Base-by-base conservation (phyloP, 2,797 vertebrate genomes). In the Diceros bicornis region DNA sequence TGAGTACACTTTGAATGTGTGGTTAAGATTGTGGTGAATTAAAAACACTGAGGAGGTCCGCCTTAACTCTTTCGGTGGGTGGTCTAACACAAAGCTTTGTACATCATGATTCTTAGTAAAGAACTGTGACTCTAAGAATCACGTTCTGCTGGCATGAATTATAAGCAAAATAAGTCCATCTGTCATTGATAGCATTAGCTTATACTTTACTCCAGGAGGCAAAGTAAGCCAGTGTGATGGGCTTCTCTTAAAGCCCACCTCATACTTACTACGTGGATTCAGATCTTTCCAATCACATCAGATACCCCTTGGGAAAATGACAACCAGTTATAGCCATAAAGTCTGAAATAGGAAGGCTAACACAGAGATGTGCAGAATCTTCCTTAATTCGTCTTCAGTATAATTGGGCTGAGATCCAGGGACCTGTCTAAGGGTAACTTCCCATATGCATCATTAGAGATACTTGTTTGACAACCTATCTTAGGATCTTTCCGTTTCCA, bases 271-370 rank as follows among this genome's bases (percentile, higher is more conserved):
- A 68, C 50, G 79, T 71, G 34, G 14, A 62, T 92, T 96, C 59
- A 95, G 64, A 62, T 71, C 74, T 96, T 95, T 77, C 71, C 29
- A 86, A 18, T 91, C 78, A 97, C 94, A 74, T 87, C 75, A 92
- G 94, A 8, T 69, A 71, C 20, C 21, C n/a, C 29, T 91, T 82
- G 50, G 61, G 47, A 96, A 69, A 8, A 32, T 96, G 84, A 66
- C 82, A 74, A 68, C 20, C 34, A 95, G 61, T 89, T 89, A 50
- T 27, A 78, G 17, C 61, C 25, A 75, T 74, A 66, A 91, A 91
- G 37, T 71, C 62, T 79, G 66, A 91, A 92, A 66, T 92, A 81
- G 21, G 29, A 12, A 84, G 59, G 50, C 82, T 83, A 81, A 74
- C 16, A 44, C n/a, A 84, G 77, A 91, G 34, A 83, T 87, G 32